These are phyloP conservation scores for Sitta europaea DNA, from an alignment of 2,113 vertebrate species.

Conservation along the genomic window DNA sequence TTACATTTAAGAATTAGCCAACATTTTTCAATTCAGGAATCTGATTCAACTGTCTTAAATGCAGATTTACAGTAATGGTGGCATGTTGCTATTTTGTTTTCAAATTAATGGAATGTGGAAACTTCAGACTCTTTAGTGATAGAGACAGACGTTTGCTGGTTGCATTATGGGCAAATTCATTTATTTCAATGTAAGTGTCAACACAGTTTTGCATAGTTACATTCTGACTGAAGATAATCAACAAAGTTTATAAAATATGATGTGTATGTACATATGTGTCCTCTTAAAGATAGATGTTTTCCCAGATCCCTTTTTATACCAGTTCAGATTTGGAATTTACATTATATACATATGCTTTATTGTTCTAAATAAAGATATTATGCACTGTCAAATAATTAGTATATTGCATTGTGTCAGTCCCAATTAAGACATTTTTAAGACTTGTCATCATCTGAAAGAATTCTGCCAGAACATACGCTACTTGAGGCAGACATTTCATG, in stretches of 20 bases:
- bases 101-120: constrained; percentile 7
- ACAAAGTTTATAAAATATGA: constrained; percentile 76
- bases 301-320: constrained; percentile 79
- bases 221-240: constrained; percentile 71
- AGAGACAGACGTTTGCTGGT: constrained; percentile 60
- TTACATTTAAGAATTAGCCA: constrained; percentile 30
- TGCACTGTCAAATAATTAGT: constrained; percentile 66
- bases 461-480: not conserved
- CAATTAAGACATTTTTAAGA: not conserved
- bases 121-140: constrained; percentile 60
- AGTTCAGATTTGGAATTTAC: constrained; percentile 79
- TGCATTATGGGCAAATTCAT: constrained; percentile 63
- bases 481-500: not conserved
- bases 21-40: constrained; percentile 35
- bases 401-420: not conserved
- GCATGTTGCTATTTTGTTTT: constrained; percentile 56
- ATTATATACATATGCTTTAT: constrained; percentile 84
- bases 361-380: constrained; percentile 87
- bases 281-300: constrained; percentile 77
- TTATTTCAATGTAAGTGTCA: constrained; percentile 71
- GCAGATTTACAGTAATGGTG: constrained; percentile 35
- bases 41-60: constrained; percentile 27
- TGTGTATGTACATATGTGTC: constrained; percentile 79
- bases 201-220: constrained; percentile 69
- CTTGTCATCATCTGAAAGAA: not conserved